Conservation (phyloP, 2,888 invertebrate species). For the Erynnis tages region DNA sequence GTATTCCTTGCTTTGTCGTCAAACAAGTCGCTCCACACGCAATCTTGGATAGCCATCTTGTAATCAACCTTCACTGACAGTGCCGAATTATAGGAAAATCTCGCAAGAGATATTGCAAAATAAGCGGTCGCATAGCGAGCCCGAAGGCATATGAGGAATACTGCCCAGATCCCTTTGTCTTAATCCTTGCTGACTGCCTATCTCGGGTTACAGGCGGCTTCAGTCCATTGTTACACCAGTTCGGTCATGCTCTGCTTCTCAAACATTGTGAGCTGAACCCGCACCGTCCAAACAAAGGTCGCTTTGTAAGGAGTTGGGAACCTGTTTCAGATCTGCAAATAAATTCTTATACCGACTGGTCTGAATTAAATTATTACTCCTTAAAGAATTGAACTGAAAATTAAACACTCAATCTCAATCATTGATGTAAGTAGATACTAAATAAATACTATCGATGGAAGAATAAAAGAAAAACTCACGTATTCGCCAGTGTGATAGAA, state of each 20-base stretch:
- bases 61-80: slow-evolving; percentile 14
- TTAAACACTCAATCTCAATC: no score
- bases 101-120: slow-evolving; percentile 18
- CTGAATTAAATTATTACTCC: no score
- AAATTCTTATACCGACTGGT: no score
- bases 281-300: slow-evolving; percentile 11
- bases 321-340: no score
- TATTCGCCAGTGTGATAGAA: background rate
- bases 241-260: slow-evolving; percentile 52
- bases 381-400: no score
- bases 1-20: slow-evolving; percentile 40
- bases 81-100: background rate
- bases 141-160: slow-evolving; percentile 22
- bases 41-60: slow-evolving; percentile 32
- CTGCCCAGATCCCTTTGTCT: slow-evolving; percentile 24
- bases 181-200: slow-evolving; percentile 22
- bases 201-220: slow-evolving; percentile 45
- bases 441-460: background rate
- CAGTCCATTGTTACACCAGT: slow-evolving; percentile 39
- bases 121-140: slow-evolving; percentile 20
- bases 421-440: no score
- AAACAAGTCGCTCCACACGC: slow-evolving; percentile 51
- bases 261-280: slow-evolving; percentile 33
- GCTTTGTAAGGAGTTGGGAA: slow-evolving; percentile 7
- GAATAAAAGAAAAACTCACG: background rate